Base-by-base conservation (phyloP, 2,797 vertebrate genomes). In the Psittacula derbiana region DNA sequence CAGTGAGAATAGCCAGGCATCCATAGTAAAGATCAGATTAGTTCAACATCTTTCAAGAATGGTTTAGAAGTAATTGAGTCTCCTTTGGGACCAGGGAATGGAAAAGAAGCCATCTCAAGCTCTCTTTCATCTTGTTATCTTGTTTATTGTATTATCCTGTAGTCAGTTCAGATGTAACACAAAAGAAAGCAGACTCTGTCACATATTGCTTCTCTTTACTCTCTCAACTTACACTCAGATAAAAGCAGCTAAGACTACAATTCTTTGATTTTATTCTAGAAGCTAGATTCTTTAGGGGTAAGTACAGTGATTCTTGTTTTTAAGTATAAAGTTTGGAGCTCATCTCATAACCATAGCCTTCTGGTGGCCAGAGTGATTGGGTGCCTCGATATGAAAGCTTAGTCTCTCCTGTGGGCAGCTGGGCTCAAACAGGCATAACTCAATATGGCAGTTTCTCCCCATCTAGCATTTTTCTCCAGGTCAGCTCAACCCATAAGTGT, bases 121-220 rank as follows among this genome's bases (percentile, higher is more conserved):
- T 85, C 69, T 83, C 85, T 95, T 93, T 95, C 93, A 93, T 96
- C 75, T 86, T 90, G 76, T 95, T 95, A 93, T 71, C 82, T 92
- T 95, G 87, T 83, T 95, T 94, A 96, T 90, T 95, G 18, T 80
- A 74, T 95, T 89, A 95, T 82, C 84, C 12, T 43, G 33, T 92
- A 92, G 81, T 78, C 79, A 53, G 91, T 85, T 96, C 64, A 80
- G 44, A 89, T 78, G 84, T 58, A 92, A 46, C 69, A 80, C 41
- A 87, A 87, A 92, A 86, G 79, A 94, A 93, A 95, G 46, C 82
- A 95, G 89, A 40, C 70, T 75, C 74, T 85, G 67, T 82, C 58
- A 64, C 28, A 47, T 87, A 80, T 91, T 82, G 50, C 64, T 92
- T 90, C 23, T 38, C 16, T 80, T 86, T 70, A 27, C 21, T 70